Evolutionary conservation across 2,888 invertebrate genomes (phyloP), one percentile per base, ranked within the genome.

Genomic region (Drosophila leonis): DNA sequence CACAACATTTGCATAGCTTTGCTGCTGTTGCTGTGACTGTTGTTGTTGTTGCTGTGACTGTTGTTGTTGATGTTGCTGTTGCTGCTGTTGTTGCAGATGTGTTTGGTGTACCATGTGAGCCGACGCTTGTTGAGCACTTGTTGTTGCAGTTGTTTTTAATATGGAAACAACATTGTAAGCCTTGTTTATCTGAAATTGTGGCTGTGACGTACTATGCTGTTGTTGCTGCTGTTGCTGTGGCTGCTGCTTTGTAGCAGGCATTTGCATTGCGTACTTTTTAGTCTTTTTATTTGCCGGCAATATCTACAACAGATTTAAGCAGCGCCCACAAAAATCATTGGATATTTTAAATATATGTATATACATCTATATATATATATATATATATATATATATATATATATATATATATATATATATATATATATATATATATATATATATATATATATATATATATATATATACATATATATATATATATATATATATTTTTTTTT

Each of bases 231-330:
- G 83, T 35, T 68, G 18, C 7, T n/a, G 10, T 48, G 60, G 72
- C 62, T 76, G 72, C 56, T 68, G 82, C 65, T 75, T 56, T 20
- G 71, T 59, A 20, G 78, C 65, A 55, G 80, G 48, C 64, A 78
- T 69, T 74, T 83, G 78, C 68, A 83, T 79, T 59, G 78, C 70
- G 82, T 89, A 90, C 80, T 90, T 91, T 83, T 91, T 88, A 73
- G 74, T 80, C 75, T 91, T 91, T 89, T 91, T 91, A 78, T 80
- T 83, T 71, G 90, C 63, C 67, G 84, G 77, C 79, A 91, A 83
- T 72, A 91, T 91, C 91, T 91, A 90, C 80, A 90, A 90, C 86
- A 82, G 59, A 83, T 83, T 59, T 76, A 48, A 49, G 29, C 18
- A 49, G 29, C 48, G 48, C 48, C 29, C 48, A 49, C 75, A 89